Percentiles rank a stretch among this genome's conserved stretches.
Conservation (phyloP, 2,113 vertebrate genomes). For the Cygnus atratus region DNA sequence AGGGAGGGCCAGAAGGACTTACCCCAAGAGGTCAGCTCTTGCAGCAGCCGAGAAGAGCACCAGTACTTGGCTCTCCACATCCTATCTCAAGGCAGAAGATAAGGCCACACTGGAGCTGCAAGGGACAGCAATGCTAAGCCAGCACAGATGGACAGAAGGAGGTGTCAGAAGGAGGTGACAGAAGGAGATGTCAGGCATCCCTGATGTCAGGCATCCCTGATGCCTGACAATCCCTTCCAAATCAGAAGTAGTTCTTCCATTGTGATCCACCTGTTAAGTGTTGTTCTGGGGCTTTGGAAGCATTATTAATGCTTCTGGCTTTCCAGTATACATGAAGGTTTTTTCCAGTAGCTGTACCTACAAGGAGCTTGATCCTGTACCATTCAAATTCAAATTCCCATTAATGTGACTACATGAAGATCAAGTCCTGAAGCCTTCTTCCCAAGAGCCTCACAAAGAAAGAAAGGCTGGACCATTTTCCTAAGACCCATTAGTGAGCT, state of each 20-base stretch:
- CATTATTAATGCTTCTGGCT: not conserved
- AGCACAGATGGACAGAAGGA: not conserved
- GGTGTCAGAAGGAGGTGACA: no score
- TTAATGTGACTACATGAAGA: not conserved
- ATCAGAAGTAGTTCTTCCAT: not conserved
- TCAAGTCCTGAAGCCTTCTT: not conserved
- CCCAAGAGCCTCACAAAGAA: not conserved
- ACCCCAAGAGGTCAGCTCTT: not conserved
- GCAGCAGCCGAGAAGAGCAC: not conserved
- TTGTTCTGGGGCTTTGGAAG: not conserved
- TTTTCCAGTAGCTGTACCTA: not conserved
- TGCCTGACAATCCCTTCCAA: not conserved
- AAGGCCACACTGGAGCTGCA: not conserved
- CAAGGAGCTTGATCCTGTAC: not conserved
- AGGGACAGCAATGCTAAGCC: not conserved
- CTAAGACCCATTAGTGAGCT: no score
- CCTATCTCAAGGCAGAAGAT: not conserved
- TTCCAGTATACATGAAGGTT: not conserved
- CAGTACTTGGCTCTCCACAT: rapidly evolving
- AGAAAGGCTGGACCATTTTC: not conserved
- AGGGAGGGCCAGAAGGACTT: not conserved
- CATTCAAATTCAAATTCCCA: not conserved
- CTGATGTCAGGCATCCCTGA: not conserved
- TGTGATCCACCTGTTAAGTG: not conserved
- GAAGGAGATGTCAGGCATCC: no score